These are phyloP conservation scores for Drosophila borborema DNA, from an alignment of 2,888 invertebrate genomes.

Conservation along the genomic window DNA sequence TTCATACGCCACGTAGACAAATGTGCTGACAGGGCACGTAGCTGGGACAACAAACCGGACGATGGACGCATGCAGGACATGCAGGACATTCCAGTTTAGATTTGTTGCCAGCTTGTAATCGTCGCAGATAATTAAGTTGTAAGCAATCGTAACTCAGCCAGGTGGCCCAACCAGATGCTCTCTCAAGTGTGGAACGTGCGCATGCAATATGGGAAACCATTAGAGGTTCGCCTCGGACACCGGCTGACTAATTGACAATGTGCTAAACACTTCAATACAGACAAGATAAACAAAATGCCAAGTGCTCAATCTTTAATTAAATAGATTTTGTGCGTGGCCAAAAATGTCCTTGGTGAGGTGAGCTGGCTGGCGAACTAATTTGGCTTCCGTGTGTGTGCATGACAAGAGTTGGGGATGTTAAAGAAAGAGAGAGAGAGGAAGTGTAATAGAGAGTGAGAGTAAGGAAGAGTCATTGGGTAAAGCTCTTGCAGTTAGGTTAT, in stretches of 20 bases:
- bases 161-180: neutral
- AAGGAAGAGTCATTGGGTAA: too few relatives aligned
- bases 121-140: slow-evolving; percentile 78
- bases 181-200: slow-evolving; percentile 16
- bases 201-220: slow-evolving; percentile 23
- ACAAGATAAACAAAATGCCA: slow-evolving; percentile 58
- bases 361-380: neutral
- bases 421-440: too few relatives aligned
- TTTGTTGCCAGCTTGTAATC: slow-evolving; percentile 78
- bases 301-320: slow-evolving; percentile 25
- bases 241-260: slow-evolving; percentile 25
- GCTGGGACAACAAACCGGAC: slow-evolving; percentile 34
- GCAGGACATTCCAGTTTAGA: slow-evolving; percentile 76
- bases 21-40: slow-evolving; percentile 75
- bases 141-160: slow-evolving; percentile 59
- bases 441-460: too few relatives aligned
- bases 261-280: neutral
- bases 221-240: slow-evolving; percentile 18
- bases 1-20: slow-evolving; percentile 82
- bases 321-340: slow-evolving; percentile 2
- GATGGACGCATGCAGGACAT: slow-evolving; percentile 41
- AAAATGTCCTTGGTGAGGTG: neutral
- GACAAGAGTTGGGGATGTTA: too few relatives aligned
- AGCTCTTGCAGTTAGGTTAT: too few relatives aligned
- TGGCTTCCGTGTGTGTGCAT: neutral